Percentiles rank a stretch among this genome's conserved stretches.
These are phyloP conservation scores for Melinaea marsaeus DNA, from an alignment of 2,888 invertebrate species.

Conservation along the genomic window DNA sequence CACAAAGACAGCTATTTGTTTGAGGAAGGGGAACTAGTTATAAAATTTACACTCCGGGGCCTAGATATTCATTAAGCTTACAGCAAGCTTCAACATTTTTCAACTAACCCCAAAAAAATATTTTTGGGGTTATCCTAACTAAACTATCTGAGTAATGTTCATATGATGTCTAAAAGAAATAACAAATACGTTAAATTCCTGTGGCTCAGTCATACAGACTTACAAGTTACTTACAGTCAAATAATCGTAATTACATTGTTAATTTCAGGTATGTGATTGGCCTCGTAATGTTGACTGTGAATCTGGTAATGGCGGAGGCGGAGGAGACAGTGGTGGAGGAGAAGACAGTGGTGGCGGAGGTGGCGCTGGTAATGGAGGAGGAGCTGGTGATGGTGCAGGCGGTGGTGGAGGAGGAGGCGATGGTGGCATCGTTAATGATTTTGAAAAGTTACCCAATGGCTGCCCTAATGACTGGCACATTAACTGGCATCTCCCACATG, in stretches of 20 bases:
- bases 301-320: neutral
- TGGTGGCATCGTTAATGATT: constrained; percentile 22
- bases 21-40: no score
- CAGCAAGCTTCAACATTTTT: no score
- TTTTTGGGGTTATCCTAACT: no score
- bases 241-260: neutral
- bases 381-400: neutral
- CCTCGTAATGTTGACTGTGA: neutral
- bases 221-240: neutral
- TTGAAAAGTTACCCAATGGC: constrained; percentile 37
- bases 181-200: no score
- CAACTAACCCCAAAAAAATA: no score
- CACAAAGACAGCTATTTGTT: no score
- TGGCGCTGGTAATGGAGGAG: neutral
- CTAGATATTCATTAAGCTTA: no score
- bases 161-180: no score
- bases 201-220: no score
- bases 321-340: neutral
- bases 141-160: no score
- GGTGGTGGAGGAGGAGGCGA: neutral
- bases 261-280: constrained; percentile 16
- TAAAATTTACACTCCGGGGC: no score
- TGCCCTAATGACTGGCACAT: constrained; percentile 43
- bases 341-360: neutral
- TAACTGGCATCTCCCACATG: constrained; percentile 46